Conservation (phyloP, 2,113 vertebrate species). For the Sphaerodactylus townsendi region DNA sequence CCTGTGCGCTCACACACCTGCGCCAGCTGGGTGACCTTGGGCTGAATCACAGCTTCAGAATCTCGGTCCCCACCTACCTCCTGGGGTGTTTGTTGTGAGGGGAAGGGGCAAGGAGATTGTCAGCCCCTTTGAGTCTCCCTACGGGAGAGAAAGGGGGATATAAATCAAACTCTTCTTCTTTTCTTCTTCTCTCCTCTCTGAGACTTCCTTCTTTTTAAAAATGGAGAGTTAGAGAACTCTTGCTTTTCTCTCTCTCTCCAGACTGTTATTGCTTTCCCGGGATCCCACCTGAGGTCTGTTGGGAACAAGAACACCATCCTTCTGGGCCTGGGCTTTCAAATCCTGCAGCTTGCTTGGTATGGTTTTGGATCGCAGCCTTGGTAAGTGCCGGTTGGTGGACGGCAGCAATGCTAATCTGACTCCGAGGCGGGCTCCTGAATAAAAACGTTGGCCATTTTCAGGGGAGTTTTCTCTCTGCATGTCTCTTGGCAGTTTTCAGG, state of each 20-base stretch:
- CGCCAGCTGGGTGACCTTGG: no score
- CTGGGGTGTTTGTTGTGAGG: no score
- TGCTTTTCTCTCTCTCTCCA: conserved; percentile 37
- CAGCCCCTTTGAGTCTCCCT: no score
- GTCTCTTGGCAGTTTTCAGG: no score
- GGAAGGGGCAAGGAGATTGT: no score
- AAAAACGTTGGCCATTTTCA: no score
- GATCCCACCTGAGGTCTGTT: conserved; percentile 89
- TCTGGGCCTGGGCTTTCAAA: conserved; percentile 89
- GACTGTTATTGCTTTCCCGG: conserved; percentile 90
- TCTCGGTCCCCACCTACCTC: no score
- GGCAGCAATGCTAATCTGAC: accelerated
- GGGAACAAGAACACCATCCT: conserved; percentile 94
- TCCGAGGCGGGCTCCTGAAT: background rate
- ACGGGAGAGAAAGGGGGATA: no score
- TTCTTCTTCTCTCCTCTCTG: background rate
- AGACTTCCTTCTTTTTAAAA: background rate
- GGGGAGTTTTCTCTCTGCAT: no score
- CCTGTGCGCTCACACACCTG: no score
- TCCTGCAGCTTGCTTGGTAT: conserved; percentile 91
- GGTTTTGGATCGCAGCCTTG: conserved; percentile 92
- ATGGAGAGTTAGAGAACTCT: background rate
- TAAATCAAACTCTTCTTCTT: no score
- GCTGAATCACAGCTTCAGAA: no score
- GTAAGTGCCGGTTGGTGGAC: conserved; percentile 71